Evolutionary conservation across 2,888 invertebrate species (phyloP), one percentile per base, ranked within the genome.

Genomic region (Listrodromus nycthemerus): DNA sequence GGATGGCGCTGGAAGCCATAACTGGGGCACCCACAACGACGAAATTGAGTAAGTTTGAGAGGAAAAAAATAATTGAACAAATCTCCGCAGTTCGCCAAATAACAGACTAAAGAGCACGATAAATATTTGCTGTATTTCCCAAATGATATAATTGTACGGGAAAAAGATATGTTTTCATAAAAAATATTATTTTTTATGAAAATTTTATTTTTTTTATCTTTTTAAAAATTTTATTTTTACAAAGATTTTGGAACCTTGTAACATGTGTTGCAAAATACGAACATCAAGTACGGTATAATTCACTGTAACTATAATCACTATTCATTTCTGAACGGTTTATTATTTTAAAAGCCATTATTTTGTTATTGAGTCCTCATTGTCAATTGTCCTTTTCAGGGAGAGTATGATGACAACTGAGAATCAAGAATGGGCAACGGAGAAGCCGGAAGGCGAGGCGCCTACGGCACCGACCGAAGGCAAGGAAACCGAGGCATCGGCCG

Each of bases 21-120:
- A 99, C 95, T 99, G 99, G 98, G 98, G 98, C 89, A 97, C 97
- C 87, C 96, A 97, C 90, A 97, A 97, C 94, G 98, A 98, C 93
- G 97, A 98, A 90, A 96, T 98, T 90, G 98, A 97, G 95, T 96
- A 94, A 95, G 95, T 77, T 77, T 48, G 37, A 37, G 37, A 2
- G 48, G 50, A 37, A 71, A 78, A 73, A 33, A 41, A 24, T 45
- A 27, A 24, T 37, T 37, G 1, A 37, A 37, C 6, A 45, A 45
- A 16, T 16, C 4, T 45, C 1, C 16, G 16, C 41, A 1, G 3
- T 4, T 45, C 41, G 41, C 1, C 5, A 45, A 45, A 45, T 45
- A 16, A 45, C 16, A 45, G 41, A 45, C 16, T 45, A 16, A 45
- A 45, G 3, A 16, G 13, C 16, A 45, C 13, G 41, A 45, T 16